Evolutionary conservation across 2,797 vertebrate species (phyloP).

Genomic region (Carapus acus): DNA sequence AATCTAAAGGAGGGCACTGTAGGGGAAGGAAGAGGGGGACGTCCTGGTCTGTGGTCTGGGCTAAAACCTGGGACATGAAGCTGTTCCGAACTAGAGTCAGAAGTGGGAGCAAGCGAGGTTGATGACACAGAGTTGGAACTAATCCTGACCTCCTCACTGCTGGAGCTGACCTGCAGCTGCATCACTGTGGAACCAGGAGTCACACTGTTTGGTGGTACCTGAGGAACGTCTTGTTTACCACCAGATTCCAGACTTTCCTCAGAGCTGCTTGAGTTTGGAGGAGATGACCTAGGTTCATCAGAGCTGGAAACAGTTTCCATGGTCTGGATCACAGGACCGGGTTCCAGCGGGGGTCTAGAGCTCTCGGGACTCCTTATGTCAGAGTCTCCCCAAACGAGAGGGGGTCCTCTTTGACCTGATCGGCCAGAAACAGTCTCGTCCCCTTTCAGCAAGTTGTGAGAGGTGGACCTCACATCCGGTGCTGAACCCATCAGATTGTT

Average conservation of each 20-base stretch:
- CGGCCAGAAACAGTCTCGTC: neutral
- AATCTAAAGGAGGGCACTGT: neutral
- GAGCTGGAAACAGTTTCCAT: too few species aligned
- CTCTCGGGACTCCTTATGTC: too few species aligned
- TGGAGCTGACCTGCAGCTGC: slow-evolving; percentile 4
- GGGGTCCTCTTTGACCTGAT: too few species aligned
- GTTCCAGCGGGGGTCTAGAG: too few species aligned
- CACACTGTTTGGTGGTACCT: neutral
- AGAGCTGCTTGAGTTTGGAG: neutral
- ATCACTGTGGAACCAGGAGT: neutral
- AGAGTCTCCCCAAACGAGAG: too few species aligned
- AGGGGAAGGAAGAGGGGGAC: too few species aligned
- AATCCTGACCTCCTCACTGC: neutral
- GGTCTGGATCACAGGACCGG: too few species aligned
- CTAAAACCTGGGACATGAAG: too few species aligned
- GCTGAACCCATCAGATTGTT: too few species aligned
- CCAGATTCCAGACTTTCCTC: neutral
- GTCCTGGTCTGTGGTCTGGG: too few species aligned
- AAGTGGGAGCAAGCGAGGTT: neutral
- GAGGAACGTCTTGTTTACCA: neutral
- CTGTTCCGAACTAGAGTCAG: neutral
- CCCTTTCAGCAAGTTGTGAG: too few species aligned
- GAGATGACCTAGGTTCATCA: neutral
- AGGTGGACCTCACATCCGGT: neutral
- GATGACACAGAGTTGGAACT: neutral